Base-by-base conservation (phyloP, 2,888 invertebrate species). In the Hedychridium roseum region DNA sequence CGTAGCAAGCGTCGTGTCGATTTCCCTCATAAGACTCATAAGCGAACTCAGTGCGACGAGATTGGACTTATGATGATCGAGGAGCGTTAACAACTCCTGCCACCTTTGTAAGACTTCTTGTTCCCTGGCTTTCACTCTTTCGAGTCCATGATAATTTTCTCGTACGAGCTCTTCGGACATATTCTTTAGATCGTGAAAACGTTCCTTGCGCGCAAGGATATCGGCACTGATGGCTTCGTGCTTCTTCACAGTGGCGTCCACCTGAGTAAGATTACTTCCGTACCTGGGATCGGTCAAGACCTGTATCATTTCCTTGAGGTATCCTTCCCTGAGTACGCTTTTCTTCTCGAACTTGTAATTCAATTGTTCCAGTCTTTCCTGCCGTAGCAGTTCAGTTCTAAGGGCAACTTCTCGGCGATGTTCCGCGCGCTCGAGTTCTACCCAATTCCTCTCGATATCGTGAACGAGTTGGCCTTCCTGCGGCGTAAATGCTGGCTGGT, bases 211-310 rank as follows among this genome's bases (percentile, higher is more conserved):
- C 9, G 97, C 94, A 42, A 97, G 82, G 44, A 98, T 97, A 75
- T 98, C 98, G 0, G 97, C 97, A 52, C 94, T 93, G 55, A 98
- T 96, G 11, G 98, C 97, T 80, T 98, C 97, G 76, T 98, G 97
- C 74, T 98, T 98, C 82, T 98, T 98, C 28, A 98, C 88, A 0
- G 97, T 95, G 1, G 97, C 97, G 77, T 98, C 97, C 0, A 97
- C 95, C 76, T 97, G 96, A 0, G 91, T 86, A 61, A 97, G 81
- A 81, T 92, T 92, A 64, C 91, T 91, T 1, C 93, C 93, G 79
- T 95, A 95, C 44, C 94, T 86, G 1, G 94, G 92, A 82, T 95
- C 95, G 0, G 92, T 91, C 12, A 98, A 81, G 11, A 98, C 95
- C 78, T 92, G 92, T 62, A 93, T 94, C 97, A 98, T 98, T 81